Evolutionary conservation across 2,797 vertebrate species (phyloP).

Genomic region (Phataginus tetradactyla): DNA sequence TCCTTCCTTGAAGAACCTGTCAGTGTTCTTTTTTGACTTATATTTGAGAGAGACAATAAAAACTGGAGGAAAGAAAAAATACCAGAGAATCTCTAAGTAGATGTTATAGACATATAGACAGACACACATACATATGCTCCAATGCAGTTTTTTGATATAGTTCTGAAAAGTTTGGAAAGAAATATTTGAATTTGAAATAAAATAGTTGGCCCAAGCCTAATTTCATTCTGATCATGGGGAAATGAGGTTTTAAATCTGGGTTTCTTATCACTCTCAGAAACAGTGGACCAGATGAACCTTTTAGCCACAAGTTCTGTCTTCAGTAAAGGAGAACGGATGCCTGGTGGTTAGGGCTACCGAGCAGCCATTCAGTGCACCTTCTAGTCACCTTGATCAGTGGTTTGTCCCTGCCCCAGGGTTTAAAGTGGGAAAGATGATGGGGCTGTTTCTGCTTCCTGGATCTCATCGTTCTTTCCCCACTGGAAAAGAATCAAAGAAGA

Average conservation of each 20-base stretch:
- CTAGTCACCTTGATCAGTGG: background rate
- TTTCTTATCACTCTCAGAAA: constrained; percentile 9
- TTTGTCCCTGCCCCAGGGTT: background rate
- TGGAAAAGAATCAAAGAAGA: constrained; percentile 33
- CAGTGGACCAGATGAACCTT: background rate
- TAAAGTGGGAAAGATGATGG: background rate
- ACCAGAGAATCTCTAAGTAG: background rate
- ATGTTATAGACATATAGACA: background rate
- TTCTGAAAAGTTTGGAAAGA: background rate
- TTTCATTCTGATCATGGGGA: background rate
- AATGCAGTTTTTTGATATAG: background rate
- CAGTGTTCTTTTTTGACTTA: background rate
- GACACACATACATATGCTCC: background rate
- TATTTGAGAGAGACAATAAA: background rate
- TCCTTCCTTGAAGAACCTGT: background rate
- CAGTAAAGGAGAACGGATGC: background rate
- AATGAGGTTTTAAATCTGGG: background rate
- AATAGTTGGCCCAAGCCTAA: background rate
- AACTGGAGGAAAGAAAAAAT: background rate
- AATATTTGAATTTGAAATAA: constrained; percentile 23
- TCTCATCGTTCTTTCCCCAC: background rate
- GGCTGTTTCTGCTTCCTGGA: background rate
- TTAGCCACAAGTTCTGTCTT: background rate
- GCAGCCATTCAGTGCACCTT: background rate
- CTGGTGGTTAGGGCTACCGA: background rate